These are phyloP conservation scores for Athalia cordata DNA, from an alignment of 2,888 invertebrate genomes.

Conservation along the genomic window DNA sequence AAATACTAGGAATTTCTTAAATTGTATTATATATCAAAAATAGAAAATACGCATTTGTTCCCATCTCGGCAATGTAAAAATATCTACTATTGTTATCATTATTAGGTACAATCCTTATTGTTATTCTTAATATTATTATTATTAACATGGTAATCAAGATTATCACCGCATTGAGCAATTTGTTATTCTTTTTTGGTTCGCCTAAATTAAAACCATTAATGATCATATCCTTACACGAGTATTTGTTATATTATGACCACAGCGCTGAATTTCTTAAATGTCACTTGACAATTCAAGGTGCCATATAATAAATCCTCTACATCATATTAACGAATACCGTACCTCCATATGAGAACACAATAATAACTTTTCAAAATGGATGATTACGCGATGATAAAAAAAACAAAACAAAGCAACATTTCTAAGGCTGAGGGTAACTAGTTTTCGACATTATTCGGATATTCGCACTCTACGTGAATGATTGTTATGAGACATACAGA, in stretches of 20 bases:
- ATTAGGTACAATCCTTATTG: too few species aligned
- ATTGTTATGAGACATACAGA: neutral
- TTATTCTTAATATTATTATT: too few species aligned
- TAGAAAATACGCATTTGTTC: too few species aligned
- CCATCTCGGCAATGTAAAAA: too few species aligned
- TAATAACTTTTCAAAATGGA: neutral
- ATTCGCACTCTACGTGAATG: neutral
- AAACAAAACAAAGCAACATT: neutral
- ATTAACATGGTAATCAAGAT: too few species aligned
- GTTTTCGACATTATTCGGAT: neutral
- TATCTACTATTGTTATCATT: too few species aligned
- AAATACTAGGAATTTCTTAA: too few species aligned
- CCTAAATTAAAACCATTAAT: too few species aligned
- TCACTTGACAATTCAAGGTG: neutral
- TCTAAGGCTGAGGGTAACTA: slow-evolving; percentile 21
- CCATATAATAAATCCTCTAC: neutral
- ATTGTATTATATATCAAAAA: too few species aligned
- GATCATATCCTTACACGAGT: too few species aligned
- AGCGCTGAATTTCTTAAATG: neutral
- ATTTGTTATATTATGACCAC: neutral
- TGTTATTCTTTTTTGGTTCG: too few species aligned
- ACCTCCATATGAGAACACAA: neutral
- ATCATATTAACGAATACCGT: neutral
- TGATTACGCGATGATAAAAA: neutral
- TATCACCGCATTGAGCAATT: too few species aligned